Evolutionary conservation across 2,797 vertebrate species (phyloP).

Genomic region (Alcedo atthis): DNA sequence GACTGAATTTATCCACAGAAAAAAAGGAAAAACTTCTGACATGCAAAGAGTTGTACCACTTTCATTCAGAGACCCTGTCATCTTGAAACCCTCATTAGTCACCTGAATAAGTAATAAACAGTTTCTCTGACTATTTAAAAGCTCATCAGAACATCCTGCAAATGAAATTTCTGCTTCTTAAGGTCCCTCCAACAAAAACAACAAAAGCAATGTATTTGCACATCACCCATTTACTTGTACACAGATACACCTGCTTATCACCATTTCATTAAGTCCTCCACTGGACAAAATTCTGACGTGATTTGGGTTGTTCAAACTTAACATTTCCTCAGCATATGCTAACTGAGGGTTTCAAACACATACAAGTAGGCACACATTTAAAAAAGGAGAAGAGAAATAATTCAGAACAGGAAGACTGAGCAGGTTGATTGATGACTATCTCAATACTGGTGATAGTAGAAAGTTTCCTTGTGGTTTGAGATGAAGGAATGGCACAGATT

Average conservation of each 20-base stretch:
- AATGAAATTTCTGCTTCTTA: background rate
- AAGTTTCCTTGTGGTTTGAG: constrained; percentile 16
- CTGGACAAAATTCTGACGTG: background rate
- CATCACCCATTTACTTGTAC: background rate
- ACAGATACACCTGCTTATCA: background rate
- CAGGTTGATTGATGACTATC: background rate
- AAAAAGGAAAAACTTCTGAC: background rate
- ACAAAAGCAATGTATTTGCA: background rate
- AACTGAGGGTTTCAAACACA: background rate
- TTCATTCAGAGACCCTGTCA: background rate
- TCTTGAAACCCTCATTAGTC: background rate
- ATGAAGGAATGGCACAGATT: background rate
- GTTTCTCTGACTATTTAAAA: background rate
- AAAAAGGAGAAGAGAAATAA: background rate
- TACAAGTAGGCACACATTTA: background rate
- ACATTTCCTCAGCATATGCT: background rate
- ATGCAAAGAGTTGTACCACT: background rate
- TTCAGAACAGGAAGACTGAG: background rate
- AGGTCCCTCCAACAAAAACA: background rate
- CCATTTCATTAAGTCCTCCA: background rate
- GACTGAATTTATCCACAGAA: background rate
- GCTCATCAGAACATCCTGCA: background rate
- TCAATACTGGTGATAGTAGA: background rate
- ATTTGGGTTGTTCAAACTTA: background rate
- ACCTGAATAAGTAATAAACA: background rate